Percentiles rank a stretch among this genome's conserved stretches.
These are phyloP conservation scores for Arion vulgaris DNA, from an alignment of 1,140 invertebrate species.

Conservation along the genomic window DNA sequence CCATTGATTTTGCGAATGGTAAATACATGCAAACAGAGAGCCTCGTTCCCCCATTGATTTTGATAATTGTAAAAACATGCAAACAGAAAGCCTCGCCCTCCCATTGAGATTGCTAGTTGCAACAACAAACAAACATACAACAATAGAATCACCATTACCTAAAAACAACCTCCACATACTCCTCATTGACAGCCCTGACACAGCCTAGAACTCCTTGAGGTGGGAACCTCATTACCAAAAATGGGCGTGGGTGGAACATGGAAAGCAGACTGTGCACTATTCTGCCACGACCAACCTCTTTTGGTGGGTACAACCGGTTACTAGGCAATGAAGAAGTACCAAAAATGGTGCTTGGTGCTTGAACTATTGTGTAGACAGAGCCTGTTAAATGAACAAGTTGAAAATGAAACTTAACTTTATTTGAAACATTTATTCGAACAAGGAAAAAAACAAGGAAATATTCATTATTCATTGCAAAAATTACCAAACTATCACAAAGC, in stretches of 20 bases:
- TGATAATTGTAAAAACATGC: no score
- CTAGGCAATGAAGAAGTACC: conserved; percentile 46
- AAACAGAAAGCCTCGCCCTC: no score
- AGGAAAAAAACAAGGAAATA: neutral
- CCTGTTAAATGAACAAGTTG: conserved; percentile 42
- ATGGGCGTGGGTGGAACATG: conserved; percentile 70
- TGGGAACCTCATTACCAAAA: conserved; percentile 67
- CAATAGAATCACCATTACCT: conserved; percentile 58
- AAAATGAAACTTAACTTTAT: neutral
- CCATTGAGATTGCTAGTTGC: no score
- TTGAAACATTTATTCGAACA: neutral
- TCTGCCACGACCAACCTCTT: conserved; percentile 45
- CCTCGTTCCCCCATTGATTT: no score
- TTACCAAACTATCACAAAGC: neutral
- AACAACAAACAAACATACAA: no score
- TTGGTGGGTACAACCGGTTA: conserved; percentile 64
- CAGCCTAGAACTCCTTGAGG: conserved; percentile 68
- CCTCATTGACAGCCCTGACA: conserved; percentile 64
- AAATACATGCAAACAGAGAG: no score
- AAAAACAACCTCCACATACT: conserved; percentile 71
- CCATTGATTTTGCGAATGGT: no score
- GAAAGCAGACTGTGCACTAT: conserved; percentile 60
- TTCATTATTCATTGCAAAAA: neutral
- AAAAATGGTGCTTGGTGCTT: conserved; percentile 21
- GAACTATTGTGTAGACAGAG: neutral